Percentiles rank a stretch among this genome's conserved stretches.
Evolutionary conservation across 2,888 invertebrate species (phyloP).

Genomic region (Dendrolimus houi): DNA sequence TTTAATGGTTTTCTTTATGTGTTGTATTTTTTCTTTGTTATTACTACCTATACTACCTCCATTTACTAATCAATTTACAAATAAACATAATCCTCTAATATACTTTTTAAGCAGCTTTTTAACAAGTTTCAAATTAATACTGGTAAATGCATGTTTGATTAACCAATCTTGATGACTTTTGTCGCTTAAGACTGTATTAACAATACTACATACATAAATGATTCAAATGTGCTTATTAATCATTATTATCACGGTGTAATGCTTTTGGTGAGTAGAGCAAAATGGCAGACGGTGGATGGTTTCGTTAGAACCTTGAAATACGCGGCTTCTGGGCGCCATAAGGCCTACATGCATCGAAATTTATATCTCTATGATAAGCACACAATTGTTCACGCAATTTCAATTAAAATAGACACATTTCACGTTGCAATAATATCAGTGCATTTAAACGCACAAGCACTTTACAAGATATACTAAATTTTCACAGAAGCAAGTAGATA

Average conservation of each 20-base stretch:
- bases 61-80: too few relatives aligned
- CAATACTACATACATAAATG: background rate
- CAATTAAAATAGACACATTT: constrained; percentile 2
- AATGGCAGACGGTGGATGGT: constrained; percentile 54
- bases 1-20: background rate
- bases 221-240: constrained; percentile 10
- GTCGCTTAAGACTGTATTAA: background rate
- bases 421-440: background rate
- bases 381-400: background rate
- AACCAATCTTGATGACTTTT: too few relatives aligned
- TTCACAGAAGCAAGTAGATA: too few relatives aligned
- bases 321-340: constrained; percentile 58
- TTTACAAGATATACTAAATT: background rate
- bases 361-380: background rate
- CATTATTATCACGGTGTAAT: constrained; percentile 6
- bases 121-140: background rate
- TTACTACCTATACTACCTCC: too few relatives aligned
- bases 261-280: constrained; percentile 30
- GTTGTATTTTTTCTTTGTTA: too few relatives aligned
- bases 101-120: background rate
- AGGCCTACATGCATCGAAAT: constrained; percentile 36
- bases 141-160: background rate
- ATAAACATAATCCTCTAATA: too few relatives aligned
- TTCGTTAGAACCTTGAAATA: constrained; percentile 23
- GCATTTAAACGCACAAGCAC: background rate